phyloP scores from a whole-genome alignment of 2,888 invertebrate genomes.

The Gandaritis pyraliata region DNA sequence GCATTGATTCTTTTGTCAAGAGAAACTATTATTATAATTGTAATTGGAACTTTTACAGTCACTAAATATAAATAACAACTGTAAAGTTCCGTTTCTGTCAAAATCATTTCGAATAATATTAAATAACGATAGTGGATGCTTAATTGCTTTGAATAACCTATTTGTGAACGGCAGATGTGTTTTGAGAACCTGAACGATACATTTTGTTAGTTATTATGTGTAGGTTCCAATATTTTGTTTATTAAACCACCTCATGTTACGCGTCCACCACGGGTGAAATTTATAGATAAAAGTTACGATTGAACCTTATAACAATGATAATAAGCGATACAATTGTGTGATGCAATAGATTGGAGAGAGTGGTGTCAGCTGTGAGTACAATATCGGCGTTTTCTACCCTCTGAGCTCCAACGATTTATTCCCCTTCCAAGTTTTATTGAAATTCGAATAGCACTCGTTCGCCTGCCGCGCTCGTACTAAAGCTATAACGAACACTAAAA shows the following conservation, averaged over 20 bases:
- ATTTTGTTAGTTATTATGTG: slow-evolving; percentile 20
- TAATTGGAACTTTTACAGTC: no score
- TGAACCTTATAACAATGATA: slow-evolving; percentile 11
- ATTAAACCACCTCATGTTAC: slow-evolving; percentile 15
- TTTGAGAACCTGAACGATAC: slow-evolving; percentile 43
- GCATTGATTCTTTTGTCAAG: no score
- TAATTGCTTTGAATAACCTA: slow-evolving; percentile 50
- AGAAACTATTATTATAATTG: no score
- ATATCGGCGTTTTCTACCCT: slow-evolving; percentile 47
- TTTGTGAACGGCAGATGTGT: slow-evolving; percentile 49
- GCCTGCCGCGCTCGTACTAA: slow-evolving; percentile 44
- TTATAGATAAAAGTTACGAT: slow-evolving; percentile 2
- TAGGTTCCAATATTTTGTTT: slow-evolving; percentile 28
- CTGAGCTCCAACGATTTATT: slow-evolving; percentile 63
- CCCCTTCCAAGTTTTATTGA: slow-evolving; percentile 76
- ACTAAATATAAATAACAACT: no score
- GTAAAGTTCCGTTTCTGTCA: neutral
- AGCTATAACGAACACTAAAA: slow-evolving; percentile 51
- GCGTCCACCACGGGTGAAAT: slow-evolving; percentile 4
- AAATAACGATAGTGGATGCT: slow-evolving; percentile 42
- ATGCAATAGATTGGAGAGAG: slow-evolving; percentile 22
- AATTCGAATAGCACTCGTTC: slow-evolving; percentile 64
- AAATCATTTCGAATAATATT: slow-evolving; percentile 34
- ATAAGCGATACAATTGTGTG: slow-evolving; percentile 22
- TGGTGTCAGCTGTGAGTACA: slow-evolving; percentile 65